Evolutionary conservation across 2,888 invertebrate species (phyloP), one percentile per base, ranked within the genome.

Genomic region (Drosophila monieri): DNA sequence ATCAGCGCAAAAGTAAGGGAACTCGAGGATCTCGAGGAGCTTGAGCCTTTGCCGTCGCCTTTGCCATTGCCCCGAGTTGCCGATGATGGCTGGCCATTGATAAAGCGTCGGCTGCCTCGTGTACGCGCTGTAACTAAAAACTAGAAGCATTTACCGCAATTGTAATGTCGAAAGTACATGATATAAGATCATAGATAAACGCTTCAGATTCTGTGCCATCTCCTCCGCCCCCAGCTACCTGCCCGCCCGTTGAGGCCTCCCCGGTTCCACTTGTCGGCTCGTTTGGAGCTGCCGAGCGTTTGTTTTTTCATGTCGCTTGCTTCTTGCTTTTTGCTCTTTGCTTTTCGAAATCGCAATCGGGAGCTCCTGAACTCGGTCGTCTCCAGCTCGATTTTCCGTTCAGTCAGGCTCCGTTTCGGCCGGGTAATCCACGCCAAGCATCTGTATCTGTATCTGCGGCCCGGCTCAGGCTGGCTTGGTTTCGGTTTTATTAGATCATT

Each of bases 151-250:
- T 90, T 90, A 90, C 90, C 90, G 89, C 90, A 90, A 91, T 91
- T 91, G 91, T 90, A 90, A 90, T 90, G 91, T 91, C 91, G 90
- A 89, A 90, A 89, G 85, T 91, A 91, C 91, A 91, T 85, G 91
- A 90, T 90, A 90, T 89, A 89, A 90, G 91, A 90, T 91, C 88
- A 74, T 65, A 89, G 90, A 90, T 91, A 91, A 90, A 89, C 80
- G 80, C 78, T 87, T 83, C 86, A 78, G 83, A 80, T 83, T 85
- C 80, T 76, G 76, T 70, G 75, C 76, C 87, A 83, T 83, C 88
- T 88, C 59, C 64, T 30, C n/a, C 32, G 39, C 32, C 32, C 39
- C 25, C 43, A 8, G 12, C 39, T 30, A 32, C 9, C 25, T 18
- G 39, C 35, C 23, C 43, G 39, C 35, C 30, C 35, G 44, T 15